A percentile compares a stretch with the other conserved stretches of the same genome.
phyloP scores from a whole-genome alignment of 2,797 vertebrate genomes.

The Sphenopsis melanotis region DNA sequence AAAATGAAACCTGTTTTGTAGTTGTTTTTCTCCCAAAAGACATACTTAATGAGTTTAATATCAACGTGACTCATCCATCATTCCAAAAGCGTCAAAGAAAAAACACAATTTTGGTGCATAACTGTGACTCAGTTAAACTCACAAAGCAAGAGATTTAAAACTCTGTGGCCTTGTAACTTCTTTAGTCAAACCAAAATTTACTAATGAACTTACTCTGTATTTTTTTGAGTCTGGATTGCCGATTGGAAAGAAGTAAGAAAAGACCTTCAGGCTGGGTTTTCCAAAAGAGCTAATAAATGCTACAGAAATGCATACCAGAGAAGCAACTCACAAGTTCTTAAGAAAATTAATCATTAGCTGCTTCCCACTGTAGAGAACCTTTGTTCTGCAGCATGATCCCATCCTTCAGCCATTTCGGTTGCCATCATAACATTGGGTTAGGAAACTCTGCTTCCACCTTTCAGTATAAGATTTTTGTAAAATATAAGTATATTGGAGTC shows the following conservation, averaged over 20 bases:
- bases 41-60: conserved; percentile 27
- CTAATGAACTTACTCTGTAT: neutral
- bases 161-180: neutral
- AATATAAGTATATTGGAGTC: neutral
- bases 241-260: neutral
- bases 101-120: neutral
- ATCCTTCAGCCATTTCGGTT: neutral
- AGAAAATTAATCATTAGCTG: neutral
- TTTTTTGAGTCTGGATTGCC: neutral
- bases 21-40: neutral
- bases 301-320: neutral
- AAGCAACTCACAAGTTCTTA: neutral
- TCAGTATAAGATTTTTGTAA: neutral
- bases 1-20: conserved; percentile 34
- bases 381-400: neutral
- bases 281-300: neutral
- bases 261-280: neutral
- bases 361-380: neutral
- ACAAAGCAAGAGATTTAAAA: neutral
- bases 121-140: neutral
- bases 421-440: neutral
- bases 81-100: neutral
- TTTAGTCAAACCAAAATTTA: conserved; percentile 15
- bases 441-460: neutral
- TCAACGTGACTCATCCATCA: conserved; percentile 11